These are phyloP conservation scores for Choloepus didactylus DNA, from an alignment of 2,797 vertebrate genomes.

Conservation along the genomic window DNA sequence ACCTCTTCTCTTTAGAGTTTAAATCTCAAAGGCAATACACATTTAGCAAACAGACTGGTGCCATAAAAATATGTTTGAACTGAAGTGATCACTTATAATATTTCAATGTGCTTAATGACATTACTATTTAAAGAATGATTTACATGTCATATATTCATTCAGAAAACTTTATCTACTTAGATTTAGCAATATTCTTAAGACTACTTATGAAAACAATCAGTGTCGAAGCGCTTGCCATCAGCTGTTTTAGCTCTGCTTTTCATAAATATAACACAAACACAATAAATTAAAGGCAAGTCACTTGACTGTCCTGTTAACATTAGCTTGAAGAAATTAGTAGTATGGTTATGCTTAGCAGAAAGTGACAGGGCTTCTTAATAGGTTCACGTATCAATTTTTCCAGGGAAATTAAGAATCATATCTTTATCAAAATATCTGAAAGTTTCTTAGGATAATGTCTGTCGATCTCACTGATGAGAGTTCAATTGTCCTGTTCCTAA, in stretches of 20 bases:
- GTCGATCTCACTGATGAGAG: constrained; percentile 6
- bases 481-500: background rate
- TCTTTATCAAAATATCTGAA: constrained; percentile 70
- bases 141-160: background rate
- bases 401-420: constrained; percentile 59
- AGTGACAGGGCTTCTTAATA: constrained; percentile 65
- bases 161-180: constrained; percentile 64
- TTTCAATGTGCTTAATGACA: constrained; percentile 44
- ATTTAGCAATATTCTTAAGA: constrained; percentile 70
- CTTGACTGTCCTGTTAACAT: constrained; percentile 44
- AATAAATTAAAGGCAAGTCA: constrained; percentile 78
- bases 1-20: constrained; percentile 64
- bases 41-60: constrained; percentile 23
- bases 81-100: constrained; percentile 41
- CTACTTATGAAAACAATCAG: constrained; percentile 60
- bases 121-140: constrained; percentile 56
- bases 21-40: constrained; percentile 55
- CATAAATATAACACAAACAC: constrained; percentile 69
- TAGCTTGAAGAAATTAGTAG: constrained; percentile 65
- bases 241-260: constrained; percentile 66
- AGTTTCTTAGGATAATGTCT: constrained; percentile 65
- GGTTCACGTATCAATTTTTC: constrained; percentile 46
- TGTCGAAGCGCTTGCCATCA: constrained; percentile 66
- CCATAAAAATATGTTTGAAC: constrained; percentile 32
- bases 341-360: constrained; percentile 68